Conservation (phyloP, 1,140 invertebrate genomes). For the Ceratoteleas bidentatus region DNA sequence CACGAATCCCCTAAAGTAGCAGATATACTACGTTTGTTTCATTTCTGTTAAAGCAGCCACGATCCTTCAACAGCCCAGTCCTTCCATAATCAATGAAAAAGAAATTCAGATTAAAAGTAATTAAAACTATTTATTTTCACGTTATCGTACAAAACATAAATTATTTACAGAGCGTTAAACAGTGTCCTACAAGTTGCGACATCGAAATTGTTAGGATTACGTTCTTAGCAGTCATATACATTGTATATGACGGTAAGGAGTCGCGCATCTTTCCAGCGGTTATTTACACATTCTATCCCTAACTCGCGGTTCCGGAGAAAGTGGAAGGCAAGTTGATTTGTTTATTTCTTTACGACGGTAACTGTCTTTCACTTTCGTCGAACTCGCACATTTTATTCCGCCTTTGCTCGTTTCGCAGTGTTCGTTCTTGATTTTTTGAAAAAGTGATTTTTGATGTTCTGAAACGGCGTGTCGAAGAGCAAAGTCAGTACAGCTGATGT, state of each 20-base stretch:
- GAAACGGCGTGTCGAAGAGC: constrained; percentile 86
- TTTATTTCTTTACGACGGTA: background rate
- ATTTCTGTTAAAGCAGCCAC: too few relatives aligned
- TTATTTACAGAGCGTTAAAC: constrained; percentile 41
- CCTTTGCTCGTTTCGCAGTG: constrained; percentile 63
- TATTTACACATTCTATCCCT: constrained; percentile 32
- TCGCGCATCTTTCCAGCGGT: constrained; percentile 44
- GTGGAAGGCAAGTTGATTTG: background rate
- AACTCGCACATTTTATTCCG: constrained; percentile 66
- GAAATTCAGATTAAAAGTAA: background rate
- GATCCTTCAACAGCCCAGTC: too few relatives aligned
- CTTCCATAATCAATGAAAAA: too few relatives aligned
- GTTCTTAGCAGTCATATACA: constrained; percentile 73
- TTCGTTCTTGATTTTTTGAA: constrained; percentile 61
- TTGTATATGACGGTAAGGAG: constrained; percentile 74
- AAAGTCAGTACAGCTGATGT: constrained; percentile 84
- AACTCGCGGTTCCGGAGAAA: background rate
- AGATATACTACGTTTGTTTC: too few relatives aligned
- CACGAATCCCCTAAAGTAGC: background rate
- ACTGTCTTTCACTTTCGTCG: constrained; percentile 8
- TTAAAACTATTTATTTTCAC: constrained; percentile 12
- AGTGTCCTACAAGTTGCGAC: constrained; percentile 5
- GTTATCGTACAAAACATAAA: constrained; percentile 41
- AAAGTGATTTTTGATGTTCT: constrained; percentile 84
- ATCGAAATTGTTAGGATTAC: constrained; percentile 33